Conservation (phyloP, 2,888 invertebrate species). For the Atethmia centrago region DNA sequence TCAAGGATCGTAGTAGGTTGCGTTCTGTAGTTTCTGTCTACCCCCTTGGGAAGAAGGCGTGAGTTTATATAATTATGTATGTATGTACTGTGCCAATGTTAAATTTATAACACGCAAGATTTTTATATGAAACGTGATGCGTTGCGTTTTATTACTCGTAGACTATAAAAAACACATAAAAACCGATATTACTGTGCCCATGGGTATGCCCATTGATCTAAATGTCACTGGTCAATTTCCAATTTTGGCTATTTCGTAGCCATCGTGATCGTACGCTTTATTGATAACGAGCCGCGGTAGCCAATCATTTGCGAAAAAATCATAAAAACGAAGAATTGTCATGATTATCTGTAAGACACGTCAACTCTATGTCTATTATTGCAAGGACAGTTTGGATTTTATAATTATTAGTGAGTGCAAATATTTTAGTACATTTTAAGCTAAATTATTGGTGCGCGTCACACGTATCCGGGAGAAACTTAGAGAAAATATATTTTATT, state of each 20-base stretch:
- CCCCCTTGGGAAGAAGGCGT: not conserved
- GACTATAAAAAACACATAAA: slow-evolving; percentile 79
- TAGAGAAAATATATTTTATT: not conserved
- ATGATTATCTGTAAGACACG: not conserved
- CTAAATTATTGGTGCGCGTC: not conserved
- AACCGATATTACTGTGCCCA: slow-evolving; percentile 68
- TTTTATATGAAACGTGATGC: slow-evolving; percentile 74
- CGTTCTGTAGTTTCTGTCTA: not conserved
- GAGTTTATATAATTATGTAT: not conserved
- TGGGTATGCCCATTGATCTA: slow-evolving; percentile 61
- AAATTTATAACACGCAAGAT: slow-evolving; percentile 68
- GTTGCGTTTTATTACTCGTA: slow-evolving; percentile 77
- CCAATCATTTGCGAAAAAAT: not conserved
- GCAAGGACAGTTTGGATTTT: not conserved
- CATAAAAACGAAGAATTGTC: not conserved
- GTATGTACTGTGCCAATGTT: slow-evolving; percentile 16
- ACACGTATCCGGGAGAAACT: not conserved
- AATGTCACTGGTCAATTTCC: slow-evolving; percentile 66
- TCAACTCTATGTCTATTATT: not conserved
- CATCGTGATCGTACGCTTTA: too few relatives aligned
- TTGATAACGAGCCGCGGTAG: not conserved
- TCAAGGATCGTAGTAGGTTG: slow-evolving; percentile 40
- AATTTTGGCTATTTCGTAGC: slow-evolving; percentile 35
- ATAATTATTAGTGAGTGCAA: not conserved
- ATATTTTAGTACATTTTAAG: not conserved